These are phyloP conservation scores for Trachymyrmex cornetzi DNA, from an alignment of 1,140 invertebrate genomes.

Conservation along the genomic window DNA sequence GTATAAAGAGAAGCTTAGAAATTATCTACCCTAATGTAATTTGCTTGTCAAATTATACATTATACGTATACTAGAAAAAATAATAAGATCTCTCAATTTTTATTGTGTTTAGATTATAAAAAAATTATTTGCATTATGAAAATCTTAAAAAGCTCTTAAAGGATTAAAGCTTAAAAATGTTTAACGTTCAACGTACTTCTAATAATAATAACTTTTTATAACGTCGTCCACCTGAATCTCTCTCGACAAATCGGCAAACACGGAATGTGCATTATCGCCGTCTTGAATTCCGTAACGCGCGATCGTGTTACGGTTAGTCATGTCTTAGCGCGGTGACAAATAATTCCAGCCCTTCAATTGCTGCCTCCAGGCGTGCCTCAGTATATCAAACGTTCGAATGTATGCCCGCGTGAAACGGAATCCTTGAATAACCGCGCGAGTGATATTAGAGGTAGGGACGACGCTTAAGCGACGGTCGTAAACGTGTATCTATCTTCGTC, in stretches of 20 bases:
- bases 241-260: conserved; percentile 12
- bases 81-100: neutral
- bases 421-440: conserved; percentile 57
- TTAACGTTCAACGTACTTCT: neutral
- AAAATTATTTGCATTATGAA: neutral
- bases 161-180: neutral
- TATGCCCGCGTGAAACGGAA: conserved; percentile 40
- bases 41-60: conserved; percentile 7
- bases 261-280: conserved; percentile 36
- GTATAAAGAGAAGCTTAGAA: neutral
- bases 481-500: conserved; percentile 66
- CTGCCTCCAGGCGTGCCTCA: conserved; percentile 18
- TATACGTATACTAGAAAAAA: neutral
- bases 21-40: neutral
- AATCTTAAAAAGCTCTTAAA: neutral
- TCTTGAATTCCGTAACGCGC: neutral
- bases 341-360: conserved; percentile 47
- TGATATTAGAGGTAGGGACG: conserved; percentile 51
- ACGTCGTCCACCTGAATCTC: neutral
- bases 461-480: conserved; percentile 62
- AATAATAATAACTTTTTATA: neutral
- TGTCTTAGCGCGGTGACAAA: conserved; percentile 31
- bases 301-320: conserved; percentile 23
- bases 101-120: neutral
- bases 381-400: conserved; percentile 44